phyloP scores from a whole-genome alignment of 1,140 invertebrate genomes.

The Ephestia elutella region DNA sequence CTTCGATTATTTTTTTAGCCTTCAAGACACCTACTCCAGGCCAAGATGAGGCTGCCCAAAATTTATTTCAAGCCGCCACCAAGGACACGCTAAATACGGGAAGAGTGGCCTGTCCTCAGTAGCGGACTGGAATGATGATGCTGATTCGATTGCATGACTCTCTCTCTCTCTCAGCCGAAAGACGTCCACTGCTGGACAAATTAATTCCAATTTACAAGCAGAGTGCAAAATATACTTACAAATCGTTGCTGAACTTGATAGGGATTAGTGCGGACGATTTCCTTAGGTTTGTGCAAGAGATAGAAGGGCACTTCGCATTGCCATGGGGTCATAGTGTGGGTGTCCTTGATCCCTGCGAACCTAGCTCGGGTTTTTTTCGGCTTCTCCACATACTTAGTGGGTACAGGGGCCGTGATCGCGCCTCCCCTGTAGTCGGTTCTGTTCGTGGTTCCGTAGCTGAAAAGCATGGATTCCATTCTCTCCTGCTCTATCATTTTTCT shows the following conservation, averaged over 20 bases:
- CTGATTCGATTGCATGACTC: too few species aligned
- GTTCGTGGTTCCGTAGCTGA: conserved; percentile 38
- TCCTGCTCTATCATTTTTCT: conserved; percentile 22
- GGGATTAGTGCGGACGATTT: conserved; percentile 38
- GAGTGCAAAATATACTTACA: too few species aligned
- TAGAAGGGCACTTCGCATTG: conserved; percentile 29
- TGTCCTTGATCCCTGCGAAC: conserved; percentile 23
- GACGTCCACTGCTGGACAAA: too few species aligned
- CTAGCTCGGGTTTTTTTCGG: not conserved
- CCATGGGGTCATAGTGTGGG: conserved; percentile 37
- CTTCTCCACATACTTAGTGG: conserved; percentile 30
- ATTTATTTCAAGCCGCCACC: too few species aligned
- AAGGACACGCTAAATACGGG: too few species aligned
- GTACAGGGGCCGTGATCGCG: conserved; percentile 19
- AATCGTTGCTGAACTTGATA: conserved; percentile 24
- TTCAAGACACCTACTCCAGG: too few species aligned
- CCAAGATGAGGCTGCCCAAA: too few species aligned
- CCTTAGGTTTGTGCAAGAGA: conserved; percentile 29
- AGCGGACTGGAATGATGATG: too few species aligned
- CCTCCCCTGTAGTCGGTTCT: conserved; percentile 29
- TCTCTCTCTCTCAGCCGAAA: too few species aligned
- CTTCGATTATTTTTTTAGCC: too few species aligned
- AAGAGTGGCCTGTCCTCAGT: too few species aligned
- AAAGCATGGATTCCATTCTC: conserved; percentile 37
- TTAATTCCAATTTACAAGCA: too few species aligned